Evolutionary conservation across 2,888 invertebrate genomes (phyloP), one percentile per base, ranked within the genome.

Genomic region (Lasioglossum lativentre): DNA sequence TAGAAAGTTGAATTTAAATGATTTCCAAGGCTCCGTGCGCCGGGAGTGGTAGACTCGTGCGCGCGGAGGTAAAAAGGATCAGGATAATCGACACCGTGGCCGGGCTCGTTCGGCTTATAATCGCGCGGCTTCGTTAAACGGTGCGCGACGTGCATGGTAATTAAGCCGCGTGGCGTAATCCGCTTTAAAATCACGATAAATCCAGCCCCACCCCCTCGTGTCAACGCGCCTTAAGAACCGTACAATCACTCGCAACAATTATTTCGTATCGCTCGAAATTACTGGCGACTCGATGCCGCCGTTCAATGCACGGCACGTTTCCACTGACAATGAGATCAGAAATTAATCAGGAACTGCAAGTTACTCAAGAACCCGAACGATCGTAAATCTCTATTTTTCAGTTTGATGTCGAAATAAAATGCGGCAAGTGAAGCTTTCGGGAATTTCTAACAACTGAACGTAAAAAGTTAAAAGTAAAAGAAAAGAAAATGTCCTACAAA

Each of bases 61-160:
- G 45, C 30, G 56, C 16, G 34, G 27, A 75, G 70, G 59, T 80
- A 86, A 86, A 85, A 86, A 85, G 77, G 80, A 80, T 86, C 80
- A 71, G 82, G 85, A 88, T 88, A 88, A 88, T 88, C 82, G 85
- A 88, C 82, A 81, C 82, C 78, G 80, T 78, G 73, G 59, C 79
- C 78, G 78, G 74, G 38, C 74, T 42, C 75, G 79, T 68, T 85
- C 76, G 78, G 86, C 78, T 81, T 85, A 85, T 88, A 88, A 88
- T 87, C 88, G 83, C 86, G 86, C 87, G 86, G 87, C 83, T 87
- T 87, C 87, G 87, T 86, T 87, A 87, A 87, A 87, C 87, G 87
- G 86, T 85, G 88, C 87, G 87, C 88, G 88, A 87, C 88, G 85
- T 87, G 88, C 87, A 88, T 88, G 88, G 87, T 87, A 88, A 88